phyloP scores from a whole-genome alignment of 2,888 invertebrate species.

The Harpagoxenus sublaevis region DNA sequence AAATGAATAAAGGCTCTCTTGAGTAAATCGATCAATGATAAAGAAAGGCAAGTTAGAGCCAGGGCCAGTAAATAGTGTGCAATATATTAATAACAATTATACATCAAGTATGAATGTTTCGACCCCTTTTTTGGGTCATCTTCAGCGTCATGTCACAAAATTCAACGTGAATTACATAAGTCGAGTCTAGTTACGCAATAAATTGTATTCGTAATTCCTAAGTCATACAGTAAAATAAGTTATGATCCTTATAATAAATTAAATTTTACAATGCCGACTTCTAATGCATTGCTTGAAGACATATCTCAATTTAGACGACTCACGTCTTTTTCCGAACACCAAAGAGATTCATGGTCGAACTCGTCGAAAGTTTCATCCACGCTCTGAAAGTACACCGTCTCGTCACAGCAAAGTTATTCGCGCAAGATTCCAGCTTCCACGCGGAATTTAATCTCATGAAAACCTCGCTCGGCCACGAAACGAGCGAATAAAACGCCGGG shows the following conservation, averaged over 20 bases:
- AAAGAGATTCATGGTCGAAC: slow-evolving; percentile 36
- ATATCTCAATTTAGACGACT: slow-evolving; percentile 9
- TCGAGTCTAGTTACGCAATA: too few species aligned
- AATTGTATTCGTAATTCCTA: too few species aligned
- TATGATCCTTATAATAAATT: neutral
- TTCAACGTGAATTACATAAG: too few species aligned
- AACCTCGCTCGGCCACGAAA: slow-evolving; percentile 65
- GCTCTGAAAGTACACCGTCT: slow-evolving; percentile 28
- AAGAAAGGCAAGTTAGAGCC: too few species aligned
- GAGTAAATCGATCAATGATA: too few species aligned
- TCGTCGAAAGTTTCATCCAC: slow-evolving; percentile 47
- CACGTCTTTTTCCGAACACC: neutral
- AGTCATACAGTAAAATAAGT: too few species aligned
- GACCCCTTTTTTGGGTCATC: too few species aligned
- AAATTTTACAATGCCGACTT: neutral
- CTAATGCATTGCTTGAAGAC: neutral
- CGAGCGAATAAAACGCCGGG: slow-evolving; percentile 55
- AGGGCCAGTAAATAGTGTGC: too few species aligned
- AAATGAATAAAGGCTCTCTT: too few species aligned
- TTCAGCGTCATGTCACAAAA: too few species aligned
- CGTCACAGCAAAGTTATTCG: slow-evolving; percentile 54
- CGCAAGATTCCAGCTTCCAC: slow-evolving; percentile 59
- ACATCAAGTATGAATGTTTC: too few species aligned
- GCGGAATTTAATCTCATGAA: slow-evolving; percentile 76
- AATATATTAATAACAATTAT: too few species aligned